Base-by-base conservation (phyloP, 1,140 invertebrate species). In the Lanistes nyassanus region DNA sequence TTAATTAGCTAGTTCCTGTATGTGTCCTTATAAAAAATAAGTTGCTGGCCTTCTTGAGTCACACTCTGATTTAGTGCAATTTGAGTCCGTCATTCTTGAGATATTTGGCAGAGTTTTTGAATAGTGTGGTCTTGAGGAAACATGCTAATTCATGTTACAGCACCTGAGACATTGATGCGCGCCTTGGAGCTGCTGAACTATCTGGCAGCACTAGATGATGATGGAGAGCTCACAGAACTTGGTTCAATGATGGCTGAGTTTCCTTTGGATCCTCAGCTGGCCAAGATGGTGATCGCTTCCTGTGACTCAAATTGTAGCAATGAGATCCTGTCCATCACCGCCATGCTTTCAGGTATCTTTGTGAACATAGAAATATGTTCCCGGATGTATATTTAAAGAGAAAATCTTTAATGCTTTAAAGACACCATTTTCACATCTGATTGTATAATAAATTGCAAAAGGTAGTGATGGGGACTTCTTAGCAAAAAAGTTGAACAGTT, bases 91-190 rank as follows among this genome's bases (percentile, higher is more conserved):
- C n/a, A 11, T 66, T 37, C n/a, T 34, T n/a, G 5, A 21, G 31
- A 34, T 64, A 6, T 34, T 34, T 16, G 36, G 62, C 13, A 26
- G 1, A 26, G 31, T 60, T 26, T 55, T 55, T 13, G 13, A n/a
- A 16, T 55, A 16, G n/a, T 55, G n/a, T 55, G 53, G 13, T 16
- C 13, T 16, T 55, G 53, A 13, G n/a, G 13, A n/a, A 55, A 13
- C 31, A 16, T 60, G n/a, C 31, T 60, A 7, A 26, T 60, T 11
- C 23, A 23, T 60, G 13, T 11, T 60, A 19, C 81, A 90, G 98
- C 98, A n/a, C 98, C 98, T 0, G 98, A 99, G 92, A 99, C 98
- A 0, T 90, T 99, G n/a, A 99, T 99, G 98, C 91, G 98, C 88
- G 98, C 98, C 3, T 88, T 99, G 71, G 98, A 99, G 91, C 90